phyloP scores from a whole-genome alignment of 2,888 invertebrate genomes.

The Leptinotarsa tumamoca region DNA sequence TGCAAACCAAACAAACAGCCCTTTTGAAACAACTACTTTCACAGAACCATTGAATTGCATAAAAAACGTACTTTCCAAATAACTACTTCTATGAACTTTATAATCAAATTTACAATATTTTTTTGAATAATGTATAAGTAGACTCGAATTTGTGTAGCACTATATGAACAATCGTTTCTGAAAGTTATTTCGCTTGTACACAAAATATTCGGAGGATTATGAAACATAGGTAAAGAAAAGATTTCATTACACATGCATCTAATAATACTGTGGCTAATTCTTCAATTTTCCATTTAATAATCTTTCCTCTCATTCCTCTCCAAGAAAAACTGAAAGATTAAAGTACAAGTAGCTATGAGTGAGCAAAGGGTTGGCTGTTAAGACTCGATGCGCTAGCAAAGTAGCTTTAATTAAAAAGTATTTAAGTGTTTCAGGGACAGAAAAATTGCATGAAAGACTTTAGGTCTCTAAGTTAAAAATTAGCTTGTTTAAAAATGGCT shows the following conservation, averaged over 20 bases:
- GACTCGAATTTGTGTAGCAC: too few species aligned
- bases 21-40: too few species aligned
- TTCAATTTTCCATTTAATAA: conserved; percentile 55
- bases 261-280: conserved; percentile 54
- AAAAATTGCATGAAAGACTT: conserved; percentile 52
- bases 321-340: conserved; percentile 60
- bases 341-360: conserved; percentile 57
- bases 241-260: conserved; percentile 40
- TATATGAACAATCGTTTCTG: too few species aligned
- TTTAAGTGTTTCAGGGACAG: conserved; percentile 56
- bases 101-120: too few species aligned
- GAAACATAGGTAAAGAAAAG: conserved; percentile 26
- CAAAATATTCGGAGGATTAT: conserved; percentile 42
- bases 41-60: too few species aligned
- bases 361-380: conserved; percentile 56
- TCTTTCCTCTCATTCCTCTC: conserved; percentile 56
- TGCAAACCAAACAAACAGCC: too few species aligned
- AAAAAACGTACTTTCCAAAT: too few species aligned
- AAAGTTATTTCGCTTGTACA: too few species aligned
- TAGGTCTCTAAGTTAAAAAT: conserved; percentile 47
- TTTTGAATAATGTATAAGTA: too few species aligned
- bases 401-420: conserved; percentile 61
- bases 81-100: too few species aligned
- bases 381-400: conserved; percentile 56
- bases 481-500: conserved; percentile 47